A percentile compares a stretch with the other conserved stretches of the same genome.
Evolutionary conservation across 2,113 vertebrate genomes (phyloP).

Genomic region (Solenodon paradoxus): DNA sequence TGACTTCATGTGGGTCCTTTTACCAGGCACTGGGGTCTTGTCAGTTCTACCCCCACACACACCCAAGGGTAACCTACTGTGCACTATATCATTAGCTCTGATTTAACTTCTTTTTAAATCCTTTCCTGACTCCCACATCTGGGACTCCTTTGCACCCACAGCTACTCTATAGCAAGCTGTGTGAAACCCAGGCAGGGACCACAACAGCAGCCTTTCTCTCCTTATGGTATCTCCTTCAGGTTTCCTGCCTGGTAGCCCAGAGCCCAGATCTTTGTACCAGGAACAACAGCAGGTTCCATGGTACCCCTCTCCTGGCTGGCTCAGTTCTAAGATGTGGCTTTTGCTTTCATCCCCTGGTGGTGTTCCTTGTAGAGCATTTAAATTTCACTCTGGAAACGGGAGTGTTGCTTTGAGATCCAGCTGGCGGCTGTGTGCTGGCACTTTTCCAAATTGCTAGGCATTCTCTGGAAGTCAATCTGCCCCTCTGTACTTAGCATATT

Average conservation of each 20-base stretch:
- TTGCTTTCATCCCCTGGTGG: neutral
- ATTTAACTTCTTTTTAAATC: neutral
- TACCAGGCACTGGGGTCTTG: neutral
- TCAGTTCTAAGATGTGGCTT: neutral
- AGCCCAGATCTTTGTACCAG: neutral
- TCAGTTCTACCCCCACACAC: neutral
- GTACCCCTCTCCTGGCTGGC: neutral
- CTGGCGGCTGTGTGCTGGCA: neutral
- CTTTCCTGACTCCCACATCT: neutral
- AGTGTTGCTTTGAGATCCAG: slow-evolving; percentile 3
- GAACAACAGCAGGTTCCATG: neutral
- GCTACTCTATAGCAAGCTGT: neutral
- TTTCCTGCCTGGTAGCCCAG: neutral
- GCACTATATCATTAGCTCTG: neutral
- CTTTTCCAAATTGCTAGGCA: neutral
- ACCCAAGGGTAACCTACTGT: neutral
- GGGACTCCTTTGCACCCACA: neutral
- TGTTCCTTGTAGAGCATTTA: slow-evolving; percentile 7
- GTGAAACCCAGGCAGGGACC: neutral
- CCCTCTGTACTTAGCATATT: neutral
- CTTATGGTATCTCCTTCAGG: neutral
- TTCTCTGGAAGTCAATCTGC: neutral
- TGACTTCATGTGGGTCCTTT: neutral
- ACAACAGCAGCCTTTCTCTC: neutral
- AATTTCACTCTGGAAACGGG: neutral